Conservation (phyloP, 2,113 vertebrate species). For the Zapus hudsonius region DNA sequence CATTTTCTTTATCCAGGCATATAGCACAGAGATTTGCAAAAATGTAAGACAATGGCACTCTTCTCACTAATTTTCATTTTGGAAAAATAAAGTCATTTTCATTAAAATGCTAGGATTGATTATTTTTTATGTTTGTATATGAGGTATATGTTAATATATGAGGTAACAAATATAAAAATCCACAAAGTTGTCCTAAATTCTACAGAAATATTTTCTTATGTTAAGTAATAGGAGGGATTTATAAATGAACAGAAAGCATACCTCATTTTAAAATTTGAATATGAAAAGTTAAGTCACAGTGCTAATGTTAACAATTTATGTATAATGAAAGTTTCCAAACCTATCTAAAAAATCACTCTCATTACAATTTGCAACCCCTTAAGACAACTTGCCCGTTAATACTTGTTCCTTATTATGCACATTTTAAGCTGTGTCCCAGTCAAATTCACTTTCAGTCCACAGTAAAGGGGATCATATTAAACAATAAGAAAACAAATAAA, state of each 20-base stretch:
- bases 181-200: not conserved
- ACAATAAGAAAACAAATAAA: not conserved
- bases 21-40: constrained; percentile 6
- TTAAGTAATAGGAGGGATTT: constrained; percentile 27
- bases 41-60: not conserved
- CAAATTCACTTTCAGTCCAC: not conserved
- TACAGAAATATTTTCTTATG: constrained; percentile 32
- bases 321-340: not conserved
- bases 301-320: not conserved
- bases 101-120: constrained; percentile 10
- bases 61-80: constrained; percentile 34
- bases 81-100: constrained; percentile 17
- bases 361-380: not conserved
- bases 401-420: not conserved
- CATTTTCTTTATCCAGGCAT: not conserved
- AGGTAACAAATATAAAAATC: not conserved
- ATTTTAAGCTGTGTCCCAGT: not conserved
- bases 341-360: constrained; percentile 11
- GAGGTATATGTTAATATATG: not conserved
- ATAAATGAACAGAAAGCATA: constrained; percentile 19
- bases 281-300: constrained; percentile 22
- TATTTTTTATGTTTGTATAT: constrained; percentile 5
- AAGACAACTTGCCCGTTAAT: constrained; percentile 17
- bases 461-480: not conserved
- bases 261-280: constrained; percentile 29